These are phyloP conservation scores for Zapus hudsonius DNA, from an alignment of 2,113 vertebrate species.

Conservation along the genomic window DNA sequence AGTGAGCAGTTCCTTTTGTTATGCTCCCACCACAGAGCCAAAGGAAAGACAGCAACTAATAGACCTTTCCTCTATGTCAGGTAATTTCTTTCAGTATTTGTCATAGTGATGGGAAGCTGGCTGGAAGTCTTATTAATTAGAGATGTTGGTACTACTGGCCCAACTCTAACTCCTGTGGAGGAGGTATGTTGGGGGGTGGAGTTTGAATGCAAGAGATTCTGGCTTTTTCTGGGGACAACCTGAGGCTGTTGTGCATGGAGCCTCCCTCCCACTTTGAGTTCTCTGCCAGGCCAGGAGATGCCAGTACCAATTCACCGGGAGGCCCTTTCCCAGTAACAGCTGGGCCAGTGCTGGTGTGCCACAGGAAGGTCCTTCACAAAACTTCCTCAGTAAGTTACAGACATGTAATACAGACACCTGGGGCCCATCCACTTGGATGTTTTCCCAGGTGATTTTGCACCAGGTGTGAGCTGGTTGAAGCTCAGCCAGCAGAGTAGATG, in stretches of 20 bases:
- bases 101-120: neutral
- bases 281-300: neutral
- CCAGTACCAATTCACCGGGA: neutral
- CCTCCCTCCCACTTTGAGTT: neutral
- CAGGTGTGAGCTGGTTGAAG: neutral
- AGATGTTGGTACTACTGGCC: neutral
- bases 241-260: neutral
- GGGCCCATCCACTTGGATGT: neutral
- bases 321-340: neutral
- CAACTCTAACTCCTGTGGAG: fast-evolving
- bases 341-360: neutral
- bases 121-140: neutral
- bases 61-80: neutral
- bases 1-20: neutral
- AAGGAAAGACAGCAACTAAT: too few species aligned
- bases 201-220: neutral
- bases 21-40: neutral
- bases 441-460: neutral
- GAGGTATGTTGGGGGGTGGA: neutral
- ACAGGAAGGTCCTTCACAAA: fast-evolving
- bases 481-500: neutral
- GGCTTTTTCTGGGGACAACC: neutral
- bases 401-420: neutral
- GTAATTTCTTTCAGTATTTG: neutral
- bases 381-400: neutral